Evolutionary conservation across 2,113 vertebrate genomes (phyloP), one percentile per base, ranked within the genome.

Genomic region (Leucopsar rothschildi): DNA sequence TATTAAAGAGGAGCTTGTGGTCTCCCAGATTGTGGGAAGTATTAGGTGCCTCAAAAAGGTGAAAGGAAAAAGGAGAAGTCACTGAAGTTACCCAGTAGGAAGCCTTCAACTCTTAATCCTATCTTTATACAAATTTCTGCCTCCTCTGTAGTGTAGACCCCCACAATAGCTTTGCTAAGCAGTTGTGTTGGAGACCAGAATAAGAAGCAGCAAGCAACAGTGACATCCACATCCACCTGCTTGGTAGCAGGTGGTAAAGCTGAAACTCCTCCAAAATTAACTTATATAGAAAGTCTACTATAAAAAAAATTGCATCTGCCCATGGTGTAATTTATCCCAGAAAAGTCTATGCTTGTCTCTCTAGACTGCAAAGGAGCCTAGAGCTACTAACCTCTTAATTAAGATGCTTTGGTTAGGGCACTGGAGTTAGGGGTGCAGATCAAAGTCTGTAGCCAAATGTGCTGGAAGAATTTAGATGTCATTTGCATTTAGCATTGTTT

Each of bases 71-170:
- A 57, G 19, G 37, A 71, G 21, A 64, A 28, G 28, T 25, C 22
- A 23, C 24, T 44, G 20, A 59, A 39, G 13, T 8, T 47, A 52
- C 3, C 7, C 5, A 40, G 8, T 24, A 52, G 6, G 40, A 95
- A 90, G 35, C 2, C 6, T 15, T 50, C 70, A 60, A 11, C 3
- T 14, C 13, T 75, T 49, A 37, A 40, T 44, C 15, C 3, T 44
- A 9, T 37, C 49, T 53, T 71, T 80, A 39, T 15, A 20, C 21
- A 77, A 72, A 27, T 86, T 64, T 29, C 42, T 55, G 11, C 10
- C 12, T 71, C 18, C n/a, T 65, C 8, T 44, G 3, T 69, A 47
- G 14, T 0, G 0, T 5, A 64, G 50, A 47, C 5, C 4, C 10
- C 25, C 8, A 27, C 44, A 61, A 28, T 1, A 81, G 3, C 29